phyloP scores from a whole-genome alignment of 2,888 invertebrate species.

The Allolobophora icterica region DNA sequence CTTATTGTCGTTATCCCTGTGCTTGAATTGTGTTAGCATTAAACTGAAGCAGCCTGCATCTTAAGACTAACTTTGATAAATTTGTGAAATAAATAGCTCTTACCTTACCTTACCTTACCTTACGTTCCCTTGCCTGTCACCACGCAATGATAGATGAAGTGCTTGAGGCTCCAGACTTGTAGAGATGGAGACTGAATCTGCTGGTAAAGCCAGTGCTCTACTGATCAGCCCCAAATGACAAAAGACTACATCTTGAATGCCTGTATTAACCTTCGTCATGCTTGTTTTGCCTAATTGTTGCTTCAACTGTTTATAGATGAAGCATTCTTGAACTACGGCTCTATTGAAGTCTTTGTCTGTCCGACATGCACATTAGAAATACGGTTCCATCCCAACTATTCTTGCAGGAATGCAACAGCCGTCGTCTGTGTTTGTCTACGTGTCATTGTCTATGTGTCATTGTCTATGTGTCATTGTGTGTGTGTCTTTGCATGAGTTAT shows the following conservation, averaged over 20 bases:
- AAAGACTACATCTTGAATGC: not conserved
- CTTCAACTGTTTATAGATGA: not conserved
- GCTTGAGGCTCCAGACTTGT: not conserved
- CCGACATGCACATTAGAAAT: not conserved
- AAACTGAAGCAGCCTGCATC: too few species aligned
- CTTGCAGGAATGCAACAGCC: not conserved
- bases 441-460: not conserved
- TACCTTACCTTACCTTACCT: not conserved
- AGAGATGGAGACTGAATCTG: not conserved
- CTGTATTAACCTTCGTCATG: not conserved
- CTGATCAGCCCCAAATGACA: not conserved
- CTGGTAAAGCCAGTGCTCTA: not conserved
- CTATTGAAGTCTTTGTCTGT: not conserved
- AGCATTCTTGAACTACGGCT: conserved; percentile 14
- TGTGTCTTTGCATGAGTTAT: not conserved
- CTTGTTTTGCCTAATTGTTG: not conserved
- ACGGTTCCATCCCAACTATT: not conserved
- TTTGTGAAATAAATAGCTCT: not conserved
- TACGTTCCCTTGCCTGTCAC: not conserved
- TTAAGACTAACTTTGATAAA: not conserved
- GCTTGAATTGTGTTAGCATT: too few species aligned
- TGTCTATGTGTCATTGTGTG: not conserved
- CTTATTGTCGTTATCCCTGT: too few species aligned
- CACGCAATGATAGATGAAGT: not conserved
- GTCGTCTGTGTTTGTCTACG: not conserved